Evolutionary conservation across 2,797 vertebrate genomes (phyloP), one percentile per base, ranked within the genome.

Genomic region (Smutsia gigantea): DNA sequence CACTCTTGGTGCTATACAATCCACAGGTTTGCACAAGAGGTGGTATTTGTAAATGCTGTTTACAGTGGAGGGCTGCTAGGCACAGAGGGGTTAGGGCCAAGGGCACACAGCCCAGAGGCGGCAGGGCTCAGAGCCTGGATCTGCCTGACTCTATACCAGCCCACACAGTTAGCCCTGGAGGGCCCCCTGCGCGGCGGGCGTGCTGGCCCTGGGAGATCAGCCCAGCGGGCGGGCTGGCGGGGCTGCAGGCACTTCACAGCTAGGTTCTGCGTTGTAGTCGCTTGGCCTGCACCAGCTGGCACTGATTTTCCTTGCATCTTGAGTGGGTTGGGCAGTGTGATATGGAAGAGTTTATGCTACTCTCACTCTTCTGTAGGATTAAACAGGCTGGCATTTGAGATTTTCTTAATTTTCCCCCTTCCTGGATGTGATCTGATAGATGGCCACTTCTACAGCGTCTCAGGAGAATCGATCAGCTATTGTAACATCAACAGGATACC

Each of bases 321-420:
- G n/a, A 4, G 0, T 5, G 8, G 12, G 13, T 23, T 37, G 66
- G 57, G 23, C 57, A 25, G 1, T 0, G 11, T 42, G 29, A 14
- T 34, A 4, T 0, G 27, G 46, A 15, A n/a, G 37, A 7, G 21
- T 18, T 19, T 34, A 37, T 53, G 63, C n/a, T n/a, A 21, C 46
- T 64, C 29, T 64, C 57, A 29, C 18, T 1, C 12, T 64, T 71
- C 15, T 23, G 15, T 21, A 37, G 21, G 14, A 46, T 25, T 63
- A 42, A 49, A 55, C 4, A 57, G 71, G 23, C 42, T 61, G 72
- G 46, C 21, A 4, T 75, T 64, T 18, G 64, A 79, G 39, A 29
- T 11, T 4, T 66, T 42, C 37, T 68, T 13, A 68, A 29, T 39
- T 63, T 64, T 39, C 27, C 29, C 15, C 31, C 15, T 63, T 92